Percentiles rank a stretch among this genome's conserved stretches.
Conservation (phyloP, 2,113 vertebrate genomes). For the Mobula hypostoma region DNA sequence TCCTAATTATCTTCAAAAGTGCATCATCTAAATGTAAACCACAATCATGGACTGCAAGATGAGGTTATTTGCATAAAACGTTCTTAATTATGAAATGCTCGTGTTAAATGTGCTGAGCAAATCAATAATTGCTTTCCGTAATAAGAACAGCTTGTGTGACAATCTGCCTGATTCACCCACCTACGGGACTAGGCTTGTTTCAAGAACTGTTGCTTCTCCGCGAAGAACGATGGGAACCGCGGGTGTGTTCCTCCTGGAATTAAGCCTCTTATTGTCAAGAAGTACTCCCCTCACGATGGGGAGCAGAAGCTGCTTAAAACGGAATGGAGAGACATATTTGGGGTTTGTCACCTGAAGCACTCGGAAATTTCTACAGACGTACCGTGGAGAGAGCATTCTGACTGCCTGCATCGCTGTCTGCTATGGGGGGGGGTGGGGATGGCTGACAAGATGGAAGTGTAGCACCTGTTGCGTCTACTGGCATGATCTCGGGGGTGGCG, state of each 20-base stretch:
- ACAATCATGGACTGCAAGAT: neutral
- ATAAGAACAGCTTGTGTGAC: neutral
- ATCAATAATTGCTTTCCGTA: slow-evolving; percentile 9
- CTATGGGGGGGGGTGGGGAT: too few relatives aligned
- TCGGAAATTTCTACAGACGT: too few relatives aligned
- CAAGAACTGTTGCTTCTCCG: neutral
- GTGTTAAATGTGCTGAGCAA: neutral
- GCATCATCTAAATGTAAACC: neutral
- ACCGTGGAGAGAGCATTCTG: too few relatives aligned
- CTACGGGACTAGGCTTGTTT: neutral
- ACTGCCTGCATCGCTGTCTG: too few relatives aligned
- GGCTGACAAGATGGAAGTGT: too few relatives aligned
- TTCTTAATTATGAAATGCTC: slow-evolving; percentile 9
- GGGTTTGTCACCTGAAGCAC: too few relatives aligned
- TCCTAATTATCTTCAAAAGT: slow-evolving; percentile 1
- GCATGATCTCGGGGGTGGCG: too few relatives aligned
- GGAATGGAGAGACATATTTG: too few relatives aligned
- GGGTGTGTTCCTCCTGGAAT: neutral
- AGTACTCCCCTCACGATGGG: too few relatives aligned
- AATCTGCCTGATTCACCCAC: neutral
- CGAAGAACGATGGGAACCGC: neutral
- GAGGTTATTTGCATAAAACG: neutral
- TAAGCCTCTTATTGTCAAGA: neutral
- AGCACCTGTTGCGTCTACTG: too few relatives aligned
- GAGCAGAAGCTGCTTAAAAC: neutral